Conservation (phyloP, 2,113 vertebrate species). For the Lates calcarifer region DNA sequence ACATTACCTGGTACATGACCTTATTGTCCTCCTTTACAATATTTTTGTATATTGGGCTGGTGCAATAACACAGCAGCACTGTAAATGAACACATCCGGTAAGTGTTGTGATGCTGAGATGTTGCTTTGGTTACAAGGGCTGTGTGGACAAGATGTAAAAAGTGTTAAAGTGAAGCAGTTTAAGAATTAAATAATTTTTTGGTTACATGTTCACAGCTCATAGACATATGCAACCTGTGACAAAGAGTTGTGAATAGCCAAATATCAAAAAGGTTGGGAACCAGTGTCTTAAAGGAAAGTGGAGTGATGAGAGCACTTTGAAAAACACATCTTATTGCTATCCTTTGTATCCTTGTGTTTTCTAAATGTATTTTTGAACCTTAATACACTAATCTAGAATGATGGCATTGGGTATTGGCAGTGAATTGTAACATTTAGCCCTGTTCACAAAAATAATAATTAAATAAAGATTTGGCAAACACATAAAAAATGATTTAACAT, state of each 20-base stretch:
- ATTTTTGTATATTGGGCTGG: neutral
- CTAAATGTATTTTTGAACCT: too few species aligned
- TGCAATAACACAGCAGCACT: neutral
- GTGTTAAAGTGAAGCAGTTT: too few species aligned
- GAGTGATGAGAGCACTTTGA: neutral
- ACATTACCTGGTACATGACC: neutral
- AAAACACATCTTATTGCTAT: neutral
- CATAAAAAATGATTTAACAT: too few species aligned
- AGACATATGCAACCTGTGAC: neutral
- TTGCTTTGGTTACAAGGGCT: neutral
- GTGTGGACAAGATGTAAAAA: neutral
- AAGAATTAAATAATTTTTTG: neutral
- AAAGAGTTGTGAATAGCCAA: neutral
- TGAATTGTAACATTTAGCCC: too few species aligned
- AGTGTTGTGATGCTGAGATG: neutral
- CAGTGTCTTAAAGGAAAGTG: neutral
- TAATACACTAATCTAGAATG: too few species aligned
- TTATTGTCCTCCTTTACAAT: neutral
- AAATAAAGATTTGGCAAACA: too few species aligned
- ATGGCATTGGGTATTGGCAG: too few species aligned
- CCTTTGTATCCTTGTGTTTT: too few species aligned
- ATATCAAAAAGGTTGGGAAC: neutral
- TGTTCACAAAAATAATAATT: too few species aligned
- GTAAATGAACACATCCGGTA: neutral
- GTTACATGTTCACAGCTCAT: neutral